Percentiles rank a stretch among this genome's conserved stretches.
Evolutionary conservation across 2,888 invertebrate species (phyloP).

Genomic region (Leptopterna dolabrata): DNA sequence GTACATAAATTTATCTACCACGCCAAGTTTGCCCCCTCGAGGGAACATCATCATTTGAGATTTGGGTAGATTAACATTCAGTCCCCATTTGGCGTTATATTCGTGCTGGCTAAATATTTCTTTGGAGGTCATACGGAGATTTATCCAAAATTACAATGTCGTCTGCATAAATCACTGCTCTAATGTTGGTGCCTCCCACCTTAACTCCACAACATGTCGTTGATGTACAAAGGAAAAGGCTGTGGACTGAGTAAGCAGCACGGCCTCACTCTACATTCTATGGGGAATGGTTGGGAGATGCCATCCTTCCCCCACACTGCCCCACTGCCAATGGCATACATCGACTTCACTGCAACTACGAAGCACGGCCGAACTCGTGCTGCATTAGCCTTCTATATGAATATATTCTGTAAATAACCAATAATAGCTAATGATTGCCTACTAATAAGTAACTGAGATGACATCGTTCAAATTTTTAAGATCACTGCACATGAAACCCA

Average conservation of each 20-base stretch:
- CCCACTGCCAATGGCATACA: background rate
- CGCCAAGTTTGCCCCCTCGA: background rate
- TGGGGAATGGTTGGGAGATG: background rate
- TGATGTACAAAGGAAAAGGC: background rate
- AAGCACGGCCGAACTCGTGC: background rate
- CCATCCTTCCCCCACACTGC: slow-evolving; percentile 12
- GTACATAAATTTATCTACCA: background rate
- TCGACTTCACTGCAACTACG: background rate
- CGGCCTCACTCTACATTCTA: background rate
- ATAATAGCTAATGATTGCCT: no score
- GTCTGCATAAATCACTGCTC: background rate
- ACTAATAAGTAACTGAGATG: no score
- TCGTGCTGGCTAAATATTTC: background rate
- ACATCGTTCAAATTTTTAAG: no score
- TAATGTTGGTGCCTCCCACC: background rate
- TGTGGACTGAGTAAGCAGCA: background rate
- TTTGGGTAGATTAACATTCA: no score
- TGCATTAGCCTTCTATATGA: no score
- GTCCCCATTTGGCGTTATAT: no score
- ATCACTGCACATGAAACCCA: no score
- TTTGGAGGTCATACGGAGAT: background rate
- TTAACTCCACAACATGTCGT: background rate
- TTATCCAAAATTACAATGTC: background rate
- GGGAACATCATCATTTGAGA: no score
- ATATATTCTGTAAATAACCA: no score